A percentile compares a stretch with the other conserved stretches of the same genome.
Evolutionary conservation across 2,113 vertebrate species (phyloP).

Genomic region (Lipophrys pholis): DNA sequence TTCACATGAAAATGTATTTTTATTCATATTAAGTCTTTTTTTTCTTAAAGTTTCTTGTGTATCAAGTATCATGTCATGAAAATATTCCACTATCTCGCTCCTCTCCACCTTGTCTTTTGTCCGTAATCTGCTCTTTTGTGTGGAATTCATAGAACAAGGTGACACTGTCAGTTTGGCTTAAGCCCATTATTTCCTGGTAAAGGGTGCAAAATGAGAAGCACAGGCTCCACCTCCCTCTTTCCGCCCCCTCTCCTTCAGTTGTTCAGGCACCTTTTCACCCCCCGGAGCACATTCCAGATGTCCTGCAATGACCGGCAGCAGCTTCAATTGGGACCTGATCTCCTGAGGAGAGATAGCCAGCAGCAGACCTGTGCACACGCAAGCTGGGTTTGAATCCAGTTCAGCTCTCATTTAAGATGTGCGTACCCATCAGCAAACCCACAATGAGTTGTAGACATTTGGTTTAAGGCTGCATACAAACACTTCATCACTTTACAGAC

Average conservation of each 20-base stretch:
- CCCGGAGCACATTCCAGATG: slow-evolving; percentile 62
- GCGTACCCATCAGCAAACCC: slow-evolving; percentile 54
- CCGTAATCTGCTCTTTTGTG: slow-evolving; percentile 57
- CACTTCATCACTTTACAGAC: slow-evolving; percentile 45
- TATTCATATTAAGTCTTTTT: slow-evolving; percentile 60
- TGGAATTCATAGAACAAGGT: slow-evolving; percentile 67
- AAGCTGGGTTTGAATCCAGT: slow-evolving; percentile 26
- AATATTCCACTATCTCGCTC: slow-evolving; percentile 53
- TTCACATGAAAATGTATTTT: slow-evolving; percentile 61
- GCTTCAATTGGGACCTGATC: slow-evolving; percentile 50
- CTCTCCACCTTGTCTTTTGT: slow-evolving; percentile 18
- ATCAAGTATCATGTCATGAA: slow-evolving; percentile 71
- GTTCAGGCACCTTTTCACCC: slow-evolving; percentile 57
- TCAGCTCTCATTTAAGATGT: slow-evolving; percentile 16
- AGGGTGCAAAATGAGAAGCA: slow-evolving; percentile 59
- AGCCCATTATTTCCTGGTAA: slow-evolving; percentile 70
- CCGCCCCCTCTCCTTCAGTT: slow-evolving; percentile 32
- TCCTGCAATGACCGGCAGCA: slow-evolving; percentile 66
- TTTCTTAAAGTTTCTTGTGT: slow-evolving; percentile 53
- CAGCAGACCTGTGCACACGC: slow-evolving; percentile 4
- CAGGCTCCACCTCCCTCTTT: background rate
- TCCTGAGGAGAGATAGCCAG: slow-evolving; percentile 36
- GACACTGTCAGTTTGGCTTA: slow-evolving; percentile 64
- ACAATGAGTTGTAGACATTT: slow-evolving; percentile 43
- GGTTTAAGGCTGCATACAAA: slow-evolving; percentile 63